Conservation (phyloP, 2,888 invertebrate species). For the Hartigia nigra region DNA sequence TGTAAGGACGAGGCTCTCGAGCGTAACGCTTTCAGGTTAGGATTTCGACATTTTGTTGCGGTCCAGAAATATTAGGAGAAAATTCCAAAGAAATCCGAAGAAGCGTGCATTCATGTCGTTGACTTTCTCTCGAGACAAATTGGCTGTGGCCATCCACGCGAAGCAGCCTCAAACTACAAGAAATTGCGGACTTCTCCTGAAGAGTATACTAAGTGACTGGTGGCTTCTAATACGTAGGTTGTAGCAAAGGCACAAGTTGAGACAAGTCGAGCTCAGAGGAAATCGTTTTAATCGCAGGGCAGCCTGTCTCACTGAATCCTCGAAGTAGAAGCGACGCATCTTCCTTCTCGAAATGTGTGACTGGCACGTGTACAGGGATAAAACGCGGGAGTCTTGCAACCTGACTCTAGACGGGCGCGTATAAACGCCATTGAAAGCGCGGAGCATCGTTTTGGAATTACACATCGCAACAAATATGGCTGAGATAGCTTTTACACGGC, state of each 20-base stretch:
- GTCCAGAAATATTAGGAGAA: background rate
- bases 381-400: background rate
- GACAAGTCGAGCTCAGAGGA: background rate
- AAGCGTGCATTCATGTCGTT: background rate
- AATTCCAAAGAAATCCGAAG: background rate
- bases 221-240: background rate
- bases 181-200: background rate
- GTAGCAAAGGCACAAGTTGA: background rate
- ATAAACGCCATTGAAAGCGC: constrained; percentile 29
- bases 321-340: background rate
- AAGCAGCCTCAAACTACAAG: background rate
- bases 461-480: constrained; percentile 57
- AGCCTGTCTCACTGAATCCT: background rate
- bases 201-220: background rate
- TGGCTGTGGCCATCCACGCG: background rate
- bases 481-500: constrained; percentile 30
- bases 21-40: background rate
- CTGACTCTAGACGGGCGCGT: constrained; percentile 10
- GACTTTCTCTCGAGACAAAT: background rate
- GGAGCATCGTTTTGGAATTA: constrained; percentile 31
- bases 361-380: background rate
- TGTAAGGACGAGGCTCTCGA: background rate
- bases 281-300: background rate
- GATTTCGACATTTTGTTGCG: background rate
- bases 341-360: background rate